Conservation (phyloP, 2,888 invertebrate species). For the Patella caerulea region DNA sequence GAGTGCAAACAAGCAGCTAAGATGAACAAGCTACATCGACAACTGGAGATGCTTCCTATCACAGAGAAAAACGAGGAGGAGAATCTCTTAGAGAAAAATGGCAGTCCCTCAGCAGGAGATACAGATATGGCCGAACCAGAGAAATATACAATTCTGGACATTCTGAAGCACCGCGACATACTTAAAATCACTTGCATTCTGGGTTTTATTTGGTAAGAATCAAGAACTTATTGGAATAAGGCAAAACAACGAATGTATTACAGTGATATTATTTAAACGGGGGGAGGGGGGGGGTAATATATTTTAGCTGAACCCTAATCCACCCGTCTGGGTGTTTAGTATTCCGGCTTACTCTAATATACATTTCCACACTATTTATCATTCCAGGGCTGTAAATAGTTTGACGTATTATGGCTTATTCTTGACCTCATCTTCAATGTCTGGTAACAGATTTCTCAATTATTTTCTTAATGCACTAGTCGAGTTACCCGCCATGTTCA, state of each 20-base stretch:
- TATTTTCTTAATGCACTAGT: constrained; percentile 54
- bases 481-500: constrained; percentile 54
- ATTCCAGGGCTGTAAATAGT: constrained; percentile 54
- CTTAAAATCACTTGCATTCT: constrained; percentile 42
- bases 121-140: constrained; percentile 2
- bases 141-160: constrained; percentile 43
- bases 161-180: constrained; percentile 41
- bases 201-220: constrained; percentile 49
- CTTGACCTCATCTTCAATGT: constrained; percentile 52
- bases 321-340: too few species aligned
- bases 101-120: not conserved
- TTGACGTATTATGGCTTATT: constrained; percentile 60
- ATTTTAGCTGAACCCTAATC: too few species aligned
- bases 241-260: too few species aligned
- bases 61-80: not conserved
- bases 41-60: not conserved
- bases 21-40: not conserved
- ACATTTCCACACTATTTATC: not conserved
- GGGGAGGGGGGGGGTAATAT: too few species aligned
- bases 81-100: not conserved
- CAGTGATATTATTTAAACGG: too few species aligned
- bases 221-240: not conserved
- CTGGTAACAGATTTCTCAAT: constrained; percentile 59
- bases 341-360: too few species aligned
- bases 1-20: not conserved